These are phyloP conservation scores for Mastigias papua DNA, from an alignment of 30 jellyfish, hydroid and myxozoan genomes.

Conservation along the genomic window DNA sequence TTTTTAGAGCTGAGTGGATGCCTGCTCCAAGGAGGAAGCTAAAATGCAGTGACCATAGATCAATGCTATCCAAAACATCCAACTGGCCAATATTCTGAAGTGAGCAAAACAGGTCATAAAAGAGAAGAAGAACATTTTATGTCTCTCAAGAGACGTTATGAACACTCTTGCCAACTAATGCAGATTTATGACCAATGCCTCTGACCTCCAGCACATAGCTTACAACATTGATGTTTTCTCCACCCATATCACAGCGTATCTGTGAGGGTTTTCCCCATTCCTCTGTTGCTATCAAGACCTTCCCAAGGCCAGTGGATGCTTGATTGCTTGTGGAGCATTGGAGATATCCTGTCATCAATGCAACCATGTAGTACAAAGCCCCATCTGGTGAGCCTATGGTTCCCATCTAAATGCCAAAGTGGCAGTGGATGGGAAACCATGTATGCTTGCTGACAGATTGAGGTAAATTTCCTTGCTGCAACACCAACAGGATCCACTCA, in stretches of 20 bases:
- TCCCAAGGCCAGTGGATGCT: slow-evolving; percentile 7
- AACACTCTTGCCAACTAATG: slow-evolving; percentile 71
- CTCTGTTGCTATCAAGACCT: slow-evolving; percentile 41
- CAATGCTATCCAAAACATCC: too few relatives aligned
- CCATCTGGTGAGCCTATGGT: slow-evolving; percentile 66
- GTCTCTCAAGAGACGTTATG: too few relatives aligned
- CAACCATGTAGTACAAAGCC: slow-evolving; percentile 62
- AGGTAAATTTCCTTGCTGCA: slow-evolving; percentile 23
- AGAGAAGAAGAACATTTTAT: too few relatives aligned
- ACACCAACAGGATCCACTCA: slow-evolving; percentile 42
- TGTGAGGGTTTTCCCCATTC: slow-evolving; percentile 70
- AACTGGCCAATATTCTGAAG: too few relatives aligned
- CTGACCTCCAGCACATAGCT: slow-evolving; percentile 44
- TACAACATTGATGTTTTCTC: slow-evolving; percentile 70
- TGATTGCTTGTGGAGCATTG: slow-evolving; percentile 34
- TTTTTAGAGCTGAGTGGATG: too few relatives aligned
- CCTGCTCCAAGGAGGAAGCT: too few relatives aligned
- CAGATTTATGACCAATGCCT: slow-evolving; percentile 67
- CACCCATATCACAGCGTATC: slow-evolving; percentile 73
- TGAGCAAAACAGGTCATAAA: too few relatives aligned
- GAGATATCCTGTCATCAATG: slow-evolving; percentile 60
- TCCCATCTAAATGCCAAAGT: slow-evolving; percentile 62
- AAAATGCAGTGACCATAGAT: too few relatives aligned
- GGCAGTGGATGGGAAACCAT: slow-evolving; percentile 20
- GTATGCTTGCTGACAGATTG: slow-evolving; percentile 1